Evolutionary conservation across 1,140 invertebrate species (phyloP), one percentile per base, ranked within the genome.

Genomic region (Philopotamus ludificatus): DNA sequence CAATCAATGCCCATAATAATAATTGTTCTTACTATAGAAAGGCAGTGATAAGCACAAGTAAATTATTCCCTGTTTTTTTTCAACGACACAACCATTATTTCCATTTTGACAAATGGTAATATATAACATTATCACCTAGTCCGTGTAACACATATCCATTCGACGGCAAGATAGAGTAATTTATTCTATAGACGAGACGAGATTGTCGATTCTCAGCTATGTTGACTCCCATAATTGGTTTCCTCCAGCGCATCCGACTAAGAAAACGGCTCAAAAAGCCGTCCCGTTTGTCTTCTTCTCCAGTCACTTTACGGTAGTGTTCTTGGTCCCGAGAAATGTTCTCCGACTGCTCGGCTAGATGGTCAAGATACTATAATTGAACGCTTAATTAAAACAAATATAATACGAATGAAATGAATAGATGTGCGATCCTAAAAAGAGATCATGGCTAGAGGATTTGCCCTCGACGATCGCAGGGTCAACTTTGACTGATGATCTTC

Each of bases 191-290:
- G 57, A 42, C 54, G 25, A 34, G 28, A 34, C 44, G 53, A 25
- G 26, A n/a, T 42, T 15, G 10, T 57, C 53, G 53, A 57, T 49
- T n/a, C 41, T 23, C 42, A 18, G 20, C 15, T 59, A 28, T 28
- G 55, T 59, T 44, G 18, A 22, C 25, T 23, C 2, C 57, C 44
- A 60, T 60, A 60, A 60, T 60, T 60, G 57, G 57, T 22, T 44
- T 60, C 47, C 57, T 60, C 41, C 25, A 34, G 10, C 7, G 23
- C 41, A 21, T 26, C n/a, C 28, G 39, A 41, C 16, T 4, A 23
- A 58, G 45, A 42, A 60, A 28, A 47, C 57, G 57, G 23, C 22
- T 60, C 57, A 60, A 60, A 60, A 47, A 60, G 57, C 47, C 21
- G 57, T 60, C 42, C 42, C 23, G 16, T 25, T 47, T 25, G 18